A percentile compares a stretch with the other conserved stretches of the same genome.
Conservation (phyloP, 2,888 invertebrate genomes). For the Cerastis rubricosa region DNA sequence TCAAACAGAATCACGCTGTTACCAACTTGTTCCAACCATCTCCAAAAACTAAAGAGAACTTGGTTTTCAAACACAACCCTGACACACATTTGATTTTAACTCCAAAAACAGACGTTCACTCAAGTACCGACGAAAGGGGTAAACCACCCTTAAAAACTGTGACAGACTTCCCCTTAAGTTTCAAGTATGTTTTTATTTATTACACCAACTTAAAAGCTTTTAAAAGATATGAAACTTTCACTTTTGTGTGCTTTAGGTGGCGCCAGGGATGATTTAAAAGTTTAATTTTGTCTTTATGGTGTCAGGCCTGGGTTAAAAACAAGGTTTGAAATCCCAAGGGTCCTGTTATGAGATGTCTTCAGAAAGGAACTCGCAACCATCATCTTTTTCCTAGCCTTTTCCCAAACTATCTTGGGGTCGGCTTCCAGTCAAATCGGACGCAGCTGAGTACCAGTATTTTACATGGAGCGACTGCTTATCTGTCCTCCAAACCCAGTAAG, state of each 20-base stretch:
- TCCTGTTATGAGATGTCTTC: not conserved
- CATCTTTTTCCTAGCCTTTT: too few species aligned
- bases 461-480: too few species aligned
- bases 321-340: not conserved
- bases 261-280: slow-evolving; percentile 40
- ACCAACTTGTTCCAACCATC: too few species aligned
- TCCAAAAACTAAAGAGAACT: too few species aligned
- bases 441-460: too few species aligned
- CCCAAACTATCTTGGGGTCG: too few species aligned
- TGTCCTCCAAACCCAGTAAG: too few species aligned
- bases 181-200: slow-evolving; percentile 67
- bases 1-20: too few species aligned
- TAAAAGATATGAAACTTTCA: slow-evolving; percentile 44
- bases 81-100: slow-evolving; percentile 26
- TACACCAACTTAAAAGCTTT: slow-evolving; percentile 61
- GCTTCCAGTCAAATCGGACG: too few species aligned
- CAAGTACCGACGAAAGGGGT: slow-evolving; percentile 33
- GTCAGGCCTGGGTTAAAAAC: not conserved
- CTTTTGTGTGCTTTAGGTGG: slow-evolving; percentile 21
- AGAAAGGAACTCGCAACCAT: not conserved
- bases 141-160: slow-evolving; percentile 34
- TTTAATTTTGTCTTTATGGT: slow-evolving; percentile 39
- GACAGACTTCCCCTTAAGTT: slow-evolving; percentile 23
- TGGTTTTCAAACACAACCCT: too few species aligned
- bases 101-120: slow-evolving; percentile 41